These are phyloP conservation scores for Drosophila eugracilis DNA, from an alignment of 1,140 invertebrate species.

Conservation along the genomic window DNA sequence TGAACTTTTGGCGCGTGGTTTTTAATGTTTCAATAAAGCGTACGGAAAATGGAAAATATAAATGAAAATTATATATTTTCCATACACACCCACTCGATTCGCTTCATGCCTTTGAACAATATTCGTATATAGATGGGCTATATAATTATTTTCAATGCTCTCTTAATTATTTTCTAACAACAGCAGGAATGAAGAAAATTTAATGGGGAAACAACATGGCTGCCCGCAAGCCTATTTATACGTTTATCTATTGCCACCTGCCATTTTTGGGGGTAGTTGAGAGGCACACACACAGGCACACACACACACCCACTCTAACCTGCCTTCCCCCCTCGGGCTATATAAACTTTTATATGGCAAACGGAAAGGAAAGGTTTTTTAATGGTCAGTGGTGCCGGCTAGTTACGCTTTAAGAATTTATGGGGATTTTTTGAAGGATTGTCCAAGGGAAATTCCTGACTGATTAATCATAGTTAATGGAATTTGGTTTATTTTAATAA, in stretches of 20 bases:
- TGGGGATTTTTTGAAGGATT: constrained; percentile 38
- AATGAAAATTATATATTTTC: constrained; percentile 42
- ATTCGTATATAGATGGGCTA: constrained; percentile 9
- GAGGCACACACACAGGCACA: constrained; percentile 3
- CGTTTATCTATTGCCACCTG: constrained; percentile 72
- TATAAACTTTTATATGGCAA: constrained; percentile 58
- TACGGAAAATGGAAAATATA: constrained; percentile 21
- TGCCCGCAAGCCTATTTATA: constrained; percentile 59
- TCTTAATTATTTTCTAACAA: constrained; percentile 60
- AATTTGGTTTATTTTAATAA: constrained; percentile 16
- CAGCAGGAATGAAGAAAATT: constrained; percentile 21
- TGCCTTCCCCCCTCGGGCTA: constrained; percentile 65
- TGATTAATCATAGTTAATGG: constrained; percentile 45
- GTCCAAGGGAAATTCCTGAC: constrained; percentile 30
- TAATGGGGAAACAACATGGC: constrained; percentile 63
- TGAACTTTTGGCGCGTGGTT: constrained; percentile 39
- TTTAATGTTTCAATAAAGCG: constrained; percentile 18
- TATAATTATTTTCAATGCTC: constrained; percentile 45
- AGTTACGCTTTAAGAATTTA: constrained; percentile 43
- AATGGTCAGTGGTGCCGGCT: constrained; percentile 34
- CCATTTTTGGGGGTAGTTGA: constrained; percentile 74
- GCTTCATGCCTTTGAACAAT: constrained; percentile 52
- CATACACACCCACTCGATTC: constrained; percentile 52
- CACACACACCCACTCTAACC: constrained; percentile 43
- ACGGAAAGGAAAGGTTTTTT: constrained; percentile 34